phyloP scores from a whole-genome alignment of 1,140 invertebrate species.

The Eufriesea mexicana region DNA sequence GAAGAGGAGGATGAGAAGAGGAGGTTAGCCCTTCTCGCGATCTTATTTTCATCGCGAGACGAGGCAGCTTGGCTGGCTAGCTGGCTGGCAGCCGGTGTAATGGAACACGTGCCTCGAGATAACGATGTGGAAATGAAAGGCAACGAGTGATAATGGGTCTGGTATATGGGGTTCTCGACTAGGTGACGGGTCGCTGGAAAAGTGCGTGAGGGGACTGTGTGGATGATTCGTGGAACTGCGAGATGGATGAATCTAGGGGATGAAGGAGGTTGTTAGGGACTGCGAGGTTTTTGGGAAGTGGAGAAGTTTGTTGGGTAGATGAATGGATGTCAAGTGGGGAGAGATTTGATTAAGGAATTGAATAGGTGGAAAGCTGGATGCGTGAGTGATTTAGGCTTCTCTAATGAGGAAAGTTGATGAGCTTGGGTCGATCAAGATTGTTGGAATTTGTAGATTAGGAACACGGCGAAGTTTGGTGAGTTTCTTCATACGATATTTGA shows the following conservation, averaged over 20 bases:
- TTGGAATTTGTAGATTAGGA: neutral
- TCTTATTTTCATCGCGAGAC: conserved; percentile 11
- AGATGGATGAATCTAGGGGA: neutral
- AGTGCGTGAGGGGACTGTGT: neutral
- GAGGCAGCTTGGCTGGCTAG: neutral
- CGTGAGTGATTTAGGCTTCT: neutral
- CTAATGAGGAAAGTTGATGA: neutral
- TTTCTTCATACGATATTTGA: no score
- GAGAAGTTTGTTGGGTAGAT: neutral
- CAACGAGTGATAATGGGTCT: conserved; percentile 45
- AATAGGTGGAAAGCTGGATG: neutral
- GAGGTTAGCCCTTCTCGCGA: neutral
- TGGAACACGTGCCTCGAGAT: conserved; percentile 44
- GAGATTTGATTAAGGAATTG: conserved; percentile 1
- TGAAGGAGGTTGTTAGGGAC: neutral
- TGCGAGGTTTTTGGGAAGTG: neutral
- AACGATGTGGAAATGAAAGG: conserved; percentile 47
- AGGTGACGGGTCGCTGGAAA: no score
- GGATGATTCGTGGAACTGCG: neutral
- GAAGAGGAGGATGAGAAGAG: neutral
- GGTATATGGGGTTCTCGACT: conserved; percentile 12
- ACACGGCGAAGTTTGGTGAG: no score
- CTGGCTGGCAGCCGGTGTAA: neutral
- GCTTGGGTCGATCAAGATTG: neutral
- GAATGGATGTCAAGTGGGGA: neutral